These are phyloP conservation scores for Nematopogon swammerdamellus DNA, from an alignment of 2,888 invertebrate genomes.

Conservation along the genomic window DNA sequence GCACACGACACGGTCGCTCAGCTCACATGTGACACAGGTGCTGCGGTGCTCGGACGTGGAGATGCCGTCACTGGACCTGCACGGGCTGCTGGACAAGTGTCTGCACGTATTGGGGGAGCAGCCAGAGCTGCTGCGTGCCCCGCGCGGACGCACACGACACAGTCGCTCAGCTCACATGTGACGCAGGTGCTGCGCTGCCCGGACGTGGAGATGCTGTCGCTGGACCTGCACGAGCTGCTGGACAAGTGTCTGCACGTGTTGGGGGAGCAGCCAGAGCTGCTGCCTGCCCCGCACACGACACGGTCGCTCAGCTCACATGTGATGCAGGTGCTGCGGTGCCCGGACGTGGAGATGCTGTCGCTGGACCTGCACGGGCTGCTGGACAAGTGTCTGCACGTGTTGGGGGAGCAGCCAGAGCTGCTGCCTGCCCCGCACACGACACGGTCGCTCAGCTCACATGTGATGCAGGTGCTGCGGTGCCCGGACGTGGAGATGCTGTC, in stretches of 20 bases:
- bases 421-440: conserved; percentile 74
- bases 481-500: conserved; percentile 91
- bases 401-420: conserved; percentile 83
- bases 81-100: conserved; percentile 79
- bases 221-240: conserved; percentile 83
- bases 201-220: conserved; percentile 88
- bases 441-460: conserved; percentile 64
- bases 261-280: conserved; percentile 81
- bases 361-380: conserved; percentile 84
- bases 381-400: conserved; percentile 86
- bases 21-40: conserved; percentile 40
- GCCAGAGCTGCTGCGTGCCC: conserved; percentile 83
- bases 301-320: neutral
- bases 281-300: conserved; percentile 62
- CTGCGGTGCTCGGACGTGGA: conserved; percentile 90
- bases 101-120: conserved; percentile 91
- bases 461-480: conserved; percentile 70
- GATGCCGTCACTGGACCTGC: conserved; percentile 88
- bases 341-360: conserved; percentile 89
- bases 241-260: conserved; percentile 87
- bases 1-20: conserved; percentile 68
- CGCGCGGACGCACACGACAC: conserved; percentile 77
- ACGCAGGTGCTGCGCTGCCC: conserved; percentile 75
- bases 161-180: conserved; percentile 57
- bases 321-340: conserved; percentile 72